Evolutionary conservation across 2,797 vertebrate genomes (phyloP).

Genomic region (Leucoraja ocellata): DNA sequence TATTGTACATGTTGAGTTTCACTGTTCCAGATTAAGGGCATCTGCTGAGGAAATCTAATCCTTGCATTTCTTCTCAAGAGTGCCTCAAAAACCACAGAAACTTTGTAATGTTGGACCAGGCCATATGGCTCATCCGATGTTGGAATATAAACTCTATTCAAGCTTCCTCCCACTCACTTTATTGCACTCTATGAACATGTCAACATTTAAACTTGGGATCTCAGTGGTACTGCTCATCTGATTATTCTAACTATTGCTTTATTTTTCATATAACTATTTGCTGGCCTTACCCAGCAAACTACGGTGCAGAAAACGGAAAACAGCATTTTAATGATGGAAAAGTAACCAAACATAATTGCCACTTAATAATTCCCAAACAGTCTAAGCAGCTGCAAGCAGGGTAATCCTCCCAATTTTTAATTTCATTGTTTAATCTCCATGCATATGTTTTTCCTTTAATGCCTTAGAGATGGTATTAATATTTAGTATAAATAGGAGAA

Average conservation of each 20-base stretch:
- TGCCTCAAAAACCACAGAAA: not conserved
- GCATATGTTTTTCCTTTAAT: not conserved
- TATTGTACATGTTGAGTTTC: not conserved
- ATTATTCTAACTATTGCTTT: not conserved
- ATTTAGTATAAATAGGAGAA: not conserved
- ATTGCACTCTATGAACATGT: not conserved
- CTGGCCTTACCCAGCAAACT: not conserved
- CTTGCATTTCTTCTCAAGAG: not conserved
- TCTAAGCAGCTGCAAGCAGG: not conserved
- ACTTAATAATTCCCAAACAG: conserved; percentile 20
- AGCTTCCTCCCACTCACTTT: not conserved
- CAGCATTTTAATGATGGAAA: conserved; percentile 12
- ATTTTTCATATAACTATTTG: not conserved
- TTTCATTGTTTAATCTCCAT: not conserved
- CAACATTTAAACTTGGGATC: conserved; percentile 2
- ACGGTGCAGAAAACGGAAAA: not conserved
- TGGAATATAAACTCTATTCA: not conserved
- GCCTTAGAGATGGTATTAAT: not conserved
- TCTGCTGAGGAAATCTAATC: not conserved
- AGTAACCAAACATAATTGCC: not conserved
- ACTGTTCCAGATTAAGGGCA: not conserved
- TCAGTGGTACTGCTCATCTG: not conserved
- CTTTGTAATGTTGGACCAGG: not conserved
- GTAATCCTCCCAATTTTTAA: conserved; percentile 14
- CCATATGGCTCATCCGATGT: not conserved